Conservation (phyloP, 1,140 invertebrate genomes). For the Lordiphosa clarofinis region DNA sequence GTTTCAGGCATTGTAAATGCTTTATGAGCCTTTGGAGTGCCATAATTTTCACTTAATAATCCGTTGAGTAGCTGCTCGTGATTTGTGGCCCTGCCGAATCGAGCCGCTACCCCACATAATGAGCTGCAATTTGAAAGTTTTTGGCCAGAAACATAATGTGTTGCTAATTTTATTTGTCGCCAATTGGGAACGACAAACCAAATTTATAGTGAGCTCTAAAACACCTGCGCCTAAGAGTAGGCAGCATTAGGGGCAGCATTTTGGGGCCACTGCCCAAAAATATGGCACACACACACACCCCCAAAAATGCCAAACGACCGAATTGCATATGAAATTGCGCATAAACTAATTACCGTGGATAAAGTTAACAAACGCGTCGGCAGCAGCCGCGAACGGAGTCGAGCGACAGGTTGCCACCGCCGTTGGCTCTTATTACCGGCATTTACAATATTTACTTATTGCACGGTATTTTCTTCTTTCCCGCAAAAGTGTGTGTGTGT, state of each 20-base stretch:
- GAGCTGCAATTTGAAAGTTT: constrained; percentile 69
- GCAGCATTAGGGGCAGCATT: constrained; percentile 51
- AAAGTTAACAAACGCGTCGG: constrained; percentile 67
- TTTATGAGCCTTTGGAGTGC: constrained; percentile 76
- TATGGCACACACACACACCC: constrained; percentile 30
- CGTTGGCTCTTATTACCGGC: constrained; percentile 69
- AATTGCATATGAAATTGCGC: constrained; percentile 77
- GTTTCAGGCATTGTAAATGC: constrained; percentile 67
- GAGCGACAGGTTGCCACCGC: constrained; percentile 30
- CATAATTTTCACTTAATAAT: constrained; percentile 79
- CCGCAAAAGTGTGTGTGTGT: constrained; percentile 51
- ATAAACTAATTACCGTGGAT: constrained; percentile 76
- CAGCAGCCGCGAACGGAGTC: constrained; percentile 22
- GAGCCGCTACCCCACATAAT: constrained; percentile 24
- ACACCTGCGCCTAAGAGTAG: constrained; percentile 55
- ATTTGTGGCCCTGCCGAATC: constrained; percentile 61
- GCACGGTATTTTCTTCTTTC: constrained; percentile 29
- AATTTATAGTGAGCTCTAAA: constrained; percentile 62
- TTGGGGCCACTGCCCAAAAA: constrained; percentile 37
- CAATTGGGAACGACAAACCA: constrained; percentile 60
- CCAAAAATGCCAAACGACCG: constrained; percentile 63
- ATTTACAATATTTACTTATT: constrained; percentile 75
- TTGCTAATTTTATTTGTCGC: constrained; percentile 76
- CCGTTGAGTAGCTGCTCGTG: constrained; percentile 72
- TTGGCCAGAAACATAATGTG: constrained; percentile 75